Evolutionary conservation across 2,113 vertebrate genomes (phyloP), one percentile per base, ranked within the genome.

Genomic region (Ageneiosus marmoratus): DNA sequence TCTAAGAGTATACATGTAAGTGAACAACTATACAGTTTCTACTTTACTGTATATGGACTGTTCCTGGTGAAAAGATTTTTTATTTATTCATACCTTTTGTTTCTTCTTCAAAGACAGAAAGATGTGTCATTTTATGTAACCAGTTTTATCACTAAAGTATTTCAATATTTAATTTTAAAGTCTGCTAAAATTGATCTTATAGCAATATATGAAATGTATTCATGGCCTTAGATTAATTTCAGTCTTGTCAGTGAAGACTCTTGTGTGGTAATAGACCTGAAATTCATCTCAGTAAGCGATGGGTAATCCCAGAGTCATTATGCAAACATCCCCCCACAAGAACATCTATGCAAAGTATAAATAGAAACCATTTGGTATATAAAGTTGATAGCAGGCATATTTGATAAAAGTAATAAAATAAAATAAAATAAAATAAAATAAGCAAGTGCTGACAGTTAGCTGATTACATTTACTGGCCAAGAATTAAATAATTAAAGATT

Each of bases 211-310:
- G 27, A 75, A 75, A 58, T 58, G 11, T n/a, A 58, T 58, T 77
- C 34, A n/a, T 77, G 5, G 53, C 22, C 11, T 1, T 41, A 77
- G 34, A 44, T 56, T 8, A 41, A 77, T 77, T 77, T 77, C 18
- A 77, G 10, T 56, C 24, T 44, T 77, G 53, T 56, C 58, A 58
- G 53, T 56, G 53, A 44, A 60, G 22, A 15, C 53, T 77, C 41
- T 58, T 41, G 75, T 41, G 12, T 77, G 34, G 24, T 12, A 58
- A 3, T 9, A 58, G 29, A 58, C 34, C 32, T 37, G 32, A 10
- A 77, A 58, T 77, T 77, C 34, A 77, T 77, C 32, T 56, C 12
- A 77, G 50, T 24, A 37, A 55, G 20, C 55, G 50, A 76, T 24
- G 12, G n/a, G 34, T 60, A 77, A 77, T 77, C 55, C 75, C 55